phyloP scores from a whole-genome alignment of 2,797 vertebrate species.

The Protonibea diacanthus region DNA sequence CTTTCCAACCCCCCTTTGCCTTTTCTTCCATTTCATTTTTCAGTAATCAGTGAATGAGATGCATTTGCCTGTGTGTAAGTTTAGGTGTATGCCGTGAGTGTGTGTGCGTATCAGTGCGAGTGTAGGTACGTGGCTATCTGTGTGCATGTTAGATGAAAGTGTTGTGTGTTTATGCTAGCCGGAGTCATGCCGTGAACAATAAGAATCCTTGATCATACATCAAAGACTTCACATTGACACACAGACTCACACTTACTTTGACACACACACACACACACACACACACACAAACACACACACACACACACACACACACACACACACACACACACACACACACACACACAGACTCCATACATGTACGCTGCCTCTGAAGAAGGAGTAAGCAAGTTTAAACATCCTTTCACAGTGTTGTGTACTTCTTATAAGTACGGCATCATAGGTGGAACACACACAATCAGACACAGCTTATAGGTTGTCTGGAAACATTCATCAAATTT shows the following conservation, averaged over 20 bases:
- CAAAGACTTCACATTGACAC: conserved; percentile 72
- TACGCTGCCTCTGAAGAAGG: conserved; percentile 35
- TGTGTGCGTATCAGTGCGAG: conserved; percentile 18
- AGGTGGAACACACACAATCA: conserved; percentile 7
- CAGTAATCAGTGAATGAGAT: conserved; percentile 43
- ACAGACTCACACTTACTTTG: conserved; percentile 18
- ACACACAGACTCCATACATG: conserved; percentile 9
- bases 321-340: conserved; percentile 22
- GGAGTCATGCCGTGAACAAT: conserved; percentile 76
- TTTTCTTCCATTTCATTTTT: conserved; percentile 47
- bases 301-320: conserved; percentile 19
- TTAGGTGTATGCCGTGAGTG: conserved; percentile 1
- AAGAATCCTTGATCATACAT: conserved; percentile 81
- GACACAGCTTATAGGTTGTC: neutral
- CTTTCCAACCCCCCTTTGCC: neutral
- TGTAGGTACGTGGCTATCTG: conserved; percentile 49
- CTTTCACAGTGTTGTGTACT: conserved; percentile 26
- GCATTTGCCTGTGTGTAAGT: conserved; percentile 33
- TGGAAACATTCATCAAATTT: conserved; percentile 8
- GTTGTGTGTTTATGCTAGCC: conserved; percentile 70
- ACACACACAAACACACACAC: conserved; percentile 22
- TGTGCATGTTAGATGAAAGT: conserved; percentile 73
- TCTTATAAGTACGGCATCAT: conserved; percentile 25
- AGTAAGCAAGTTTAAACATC: conserved; percentile 56
- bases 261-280: conserved; percentile 34